phyloP scores from a whole-genome alignment of 1,140 invertebrate genomes.

The Drosophila tristis region DNA sequence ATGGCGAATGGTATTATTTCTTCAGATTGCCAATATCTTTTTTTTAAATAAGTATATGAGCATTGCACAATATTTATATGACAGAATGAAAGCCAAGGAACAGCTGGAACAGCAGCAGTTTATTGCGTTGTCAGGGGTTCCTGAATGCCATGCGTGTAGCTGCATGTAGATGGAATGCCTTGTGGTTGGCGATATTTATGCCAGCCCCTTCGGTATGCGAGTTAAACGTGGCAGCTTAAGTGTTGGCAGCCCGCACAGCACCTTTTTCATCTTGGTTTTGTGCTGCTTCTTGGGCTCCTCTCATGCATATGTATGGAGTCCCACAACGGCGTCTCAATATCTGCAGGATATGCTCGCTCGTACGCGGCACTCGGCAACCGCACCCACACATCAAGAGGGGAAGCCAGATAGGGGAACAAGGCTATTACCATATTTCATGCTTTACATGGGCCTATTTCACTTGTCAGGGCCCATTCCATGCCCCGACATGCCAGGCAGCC shows the following conservation, averaged over 20 bases:
- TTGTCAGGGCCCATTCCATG: slow-evolving; percentile 56
- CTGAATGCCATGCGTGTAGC: no score
- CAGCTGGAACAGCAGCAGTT: no score
- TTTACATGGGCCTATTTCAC: slow-evolving; percentile 66
- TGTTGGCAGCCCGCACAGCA: slow-evolving; percentile 42
- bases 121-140: no score
- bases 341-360: slow-evolving; percentile 29
- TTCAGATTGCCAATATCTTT: no score
- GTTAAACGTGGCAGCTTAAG: slow-evolving; percentile 70
- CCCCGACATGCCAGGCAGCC: slow-evolving; percentile 19
- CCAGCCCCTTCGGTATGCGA: slow-evolving; percentile 20
- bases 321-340: slow-evolving; percentile 11
- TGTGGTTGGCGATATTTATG: slow-evolving; percentile 35
- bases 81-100: no score
- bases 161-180: slow-evolving; percentile 5
- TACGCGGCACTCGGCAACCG: slow-evolving; percentile 2
- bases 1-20: no score
- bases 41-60: no score
- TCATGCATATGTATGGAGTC: slow-evolving; percentile 51
- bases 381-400: background rate
- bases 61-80: no score
- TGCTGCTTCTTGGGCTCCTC: slow-evolving; percentile 4
- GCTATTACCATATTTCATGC: slow-evolving; percentile 80
- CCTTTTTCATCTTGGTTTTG: slow-evolving; percentile 10
- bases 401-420: background rate